Conservation (phyloP, 2,888 invertebrate genomes). For the Anticlea derivata region DNA sequence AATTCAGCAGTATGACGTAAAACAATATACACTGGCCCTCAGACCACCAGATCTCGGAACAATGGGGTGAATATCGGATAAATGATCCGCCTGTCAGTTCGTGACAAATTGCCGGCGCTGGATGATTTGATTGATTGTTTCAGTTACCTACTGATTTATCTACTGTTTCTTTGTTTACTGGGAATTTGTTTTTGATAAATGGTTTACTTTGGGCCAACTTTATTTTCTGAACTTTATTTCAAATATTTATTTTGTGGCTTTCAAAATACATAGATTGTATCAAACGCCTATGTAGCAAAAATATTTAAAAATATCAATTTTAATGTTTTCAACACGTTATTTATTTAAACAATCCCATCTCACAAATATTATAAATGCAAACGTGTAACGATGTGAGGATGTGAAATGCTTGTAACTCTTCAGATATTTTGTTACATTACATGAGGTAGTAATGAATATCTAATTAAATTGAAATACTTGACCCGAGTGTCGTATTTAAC, state of each 20-base stretch:
- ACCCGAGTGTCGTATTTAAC: slow-evolving; percentile 3
- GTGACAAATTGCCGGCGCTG: slow-evolving; percentile 18
- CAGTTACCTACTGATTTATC: slow-evolving; percentile 3
- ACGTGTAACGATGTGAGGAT: too few species aligned
- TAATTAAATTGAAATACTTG: slow-evolving; percentile 10
- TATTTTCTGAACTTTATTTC: too few species aligned
- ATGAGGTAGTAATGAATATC: neutral
- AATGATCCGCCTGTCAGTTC: slow-evolving; percentile 18
- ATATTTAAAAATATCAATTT: too few species aligned
- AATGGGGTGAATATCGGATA: slow-evolving; percentile 18
- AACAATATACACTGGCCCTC: neutral
- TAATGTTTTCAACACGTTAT: too few species aligned
- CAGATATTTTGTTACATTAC: neutral
- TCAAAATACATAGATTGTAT: too few species aligned
- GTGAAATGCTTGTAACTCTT: too few species aligned
- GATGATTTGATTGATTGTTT: slow-evolving; percentile 20
- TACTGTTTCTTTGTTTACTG: neutral
- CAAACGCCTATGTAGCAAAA: too few species aligned
- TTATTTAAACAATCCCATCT: too few species aligned
- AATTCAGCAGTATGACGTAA: neutral
- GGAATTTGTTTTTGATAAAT: slow-evolving; percentile 3
- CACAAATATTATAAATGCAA: too few species aligned
- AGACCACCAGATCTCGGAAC: slow-evolving; percentile 12
- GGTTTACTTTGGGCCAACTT: too few species aligned
- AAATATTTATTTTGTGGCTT: too few species aligned